Evolutionary conservation across 2,888 invertebrate species (phyloP).

Genomic region (Drosophila leonis): DNA sequence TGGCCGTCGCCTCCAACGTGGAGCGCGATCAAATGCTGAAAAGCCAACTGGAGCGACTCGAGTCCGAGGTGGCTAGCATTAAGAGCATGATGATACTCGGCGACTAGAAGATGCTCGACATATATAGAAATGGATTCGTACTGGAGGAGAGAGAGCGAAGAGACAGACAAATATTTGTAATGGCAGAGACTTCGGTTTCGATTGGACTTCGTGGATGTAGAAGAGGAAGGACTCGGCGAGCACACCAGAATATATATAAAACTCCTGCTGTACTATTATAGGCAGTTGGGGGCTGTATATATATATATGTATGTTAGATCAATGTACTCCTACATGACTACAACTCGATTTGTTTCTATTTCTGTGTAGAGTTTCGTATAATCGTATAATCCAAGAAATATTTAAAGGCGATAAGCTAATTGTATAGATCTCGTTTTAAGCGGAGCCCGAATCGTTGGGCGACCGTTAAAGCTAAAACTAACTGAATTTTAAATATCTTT

Average conservation of each 20-base stretch:
- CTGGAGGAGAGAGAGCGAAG: conserved; percentile 66
- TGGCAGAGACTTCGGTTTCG: conserved; percentile 31
- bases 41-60: conserved; percentile 94
- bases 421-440: conserved; percentile 68
- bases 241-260: neutral
- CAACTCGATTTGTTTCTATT: conserved; percentile 12
- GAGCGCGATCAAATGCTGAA: conserved; percentile 91
- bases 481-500: conserved; percentile 9
- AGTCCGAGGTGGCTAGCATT: conserved; percentile 95
- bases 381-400: conserved; percentile 26
- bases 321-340: conserved; percentile 2
- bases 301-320: neutral
- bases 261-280: neutral
- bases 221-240: neutral
- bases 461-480: conserved; percentile 5
- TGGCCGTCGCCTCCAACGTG: conserved; percentile 45
- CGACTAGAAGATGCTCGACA: conserved; percentile 43
- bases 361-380: conserved; percentile 37
- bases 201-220: conserved; percentile 5
- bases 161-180: conserved; percentile 59
- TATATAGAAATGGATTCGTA: neutral
- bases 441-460: conserved; percentile 17
- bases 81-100: conserved; percentile 91
- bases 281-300: too few species aligned
- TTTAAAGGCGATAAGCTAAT: conserved; percentile 35